phyloP scores from a whole-genome alignment of 2,113 vertebrate species.

The Puffinus mauretanicus region DNA sequence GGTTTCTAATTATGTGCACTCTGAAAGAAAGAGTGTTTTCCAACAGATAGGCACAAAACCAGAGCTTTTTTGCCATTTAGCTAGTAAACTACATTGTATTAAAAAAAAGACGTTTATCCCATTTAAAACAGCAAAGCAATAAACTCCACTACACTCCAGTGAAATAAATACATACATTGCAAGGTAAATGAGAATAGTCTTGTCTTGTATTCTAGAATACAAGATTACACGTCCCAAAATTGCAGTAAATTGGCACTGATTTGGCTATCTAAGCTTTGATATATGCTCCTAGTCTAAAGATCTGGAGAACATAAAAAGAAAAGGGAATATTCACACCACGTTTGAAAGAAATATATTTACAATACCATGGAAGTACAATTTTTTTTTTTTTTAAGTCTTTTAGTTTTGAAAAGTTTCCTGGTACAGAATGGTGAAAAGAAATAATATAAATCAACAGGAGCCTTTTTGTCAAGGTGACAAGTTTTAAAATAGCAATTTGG shows the following conservation, averaged over 20 bases:
- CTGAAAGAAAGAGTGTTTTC: neutral
- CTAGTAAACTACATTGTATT: neutral
- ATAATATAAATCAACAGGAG: neutral
- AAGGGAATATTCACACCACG: neutral
- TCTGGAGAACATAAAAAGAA: neutral
- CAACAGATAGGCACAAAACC: neutral
- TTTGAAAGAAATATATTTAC: constrained; percentile 45
- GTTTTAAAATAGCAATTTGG: constrained; percentile 19
- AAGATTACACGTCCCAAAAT: constrained; percentile 26
- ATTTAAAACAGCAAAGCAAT: neutral
- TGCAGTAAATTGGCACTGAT: constrained; percentile 55
- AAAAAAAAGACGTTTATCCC: neutral
- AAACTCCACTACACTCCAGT: neutral
- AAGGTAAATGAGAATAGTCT: constrained; percentile 31
- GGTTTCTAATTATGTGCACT: neutral
- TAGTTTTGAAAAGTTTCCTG: neutral
- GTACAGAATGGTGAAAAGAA: neutral
- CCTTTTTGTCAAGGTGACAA: neutral
- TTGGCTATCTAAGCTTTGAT: constrained; percentile 50
- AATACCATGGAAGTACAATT: neutral
- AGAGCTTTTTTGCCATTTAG: neutral
- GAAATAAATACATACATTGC: neutral
- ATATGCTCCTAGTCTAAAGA: neutral
- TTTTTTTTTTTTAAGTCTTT: neutral
- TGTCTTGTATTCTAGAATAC: constrained; percentile 23